Conservation (phyloP, 2,888 invertebrate species). For the Philereme vetulata region DNA sequence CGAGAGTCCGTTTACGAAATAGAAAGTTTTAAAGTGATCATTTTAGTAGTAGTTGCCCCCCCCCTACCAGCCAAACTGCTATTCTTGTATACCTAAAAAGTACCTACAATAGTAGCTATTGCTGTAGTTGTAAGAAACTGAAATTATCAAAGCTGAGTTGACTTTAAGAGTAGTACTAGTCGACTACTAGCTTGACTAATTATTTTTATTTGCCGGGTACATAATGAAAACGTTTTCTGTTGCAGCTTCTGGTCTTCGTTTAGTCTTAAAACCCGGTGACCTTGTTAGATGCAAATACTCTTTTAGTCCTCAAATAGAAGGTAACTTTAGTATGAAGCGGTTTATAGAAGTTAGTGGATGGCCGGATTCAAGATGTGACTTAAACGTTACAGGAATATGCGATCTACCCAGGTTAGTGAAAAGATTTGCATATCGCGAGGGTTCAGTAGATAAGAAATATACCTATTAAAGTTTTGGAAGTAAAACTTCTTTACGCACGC, state of each 20-base stretch:
- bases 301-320: constrained; percentile 70
- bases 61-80: too few species aligned
- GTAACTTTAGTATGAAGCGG: constrained; percentile 65
- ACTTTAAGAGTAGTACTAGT: too few species aligned
- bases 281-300: constrained; percentile 74
- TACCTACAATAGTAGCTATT: too few species aligned
- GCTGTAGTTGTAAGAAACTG: too few species aligned
- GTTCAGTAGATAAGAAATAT: not conserved
- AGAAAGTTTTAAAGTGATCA: too few species aligned
- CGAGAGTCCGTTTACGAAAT: too few species aligned
- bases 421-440: not conserved
- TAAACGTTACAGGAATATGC: constrained; percentile 67
- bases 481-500: too few species aligned
- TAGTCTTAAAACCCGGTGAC: constrained; percentile 70
- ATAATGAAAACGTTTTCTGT: constrained; percentile 15
- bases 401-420: constrained; percentile 68
- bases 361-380: constrained; percentile 70
- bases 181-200: too few species aligned
- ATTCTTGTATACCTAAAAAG: too few species aligned
- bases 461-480: too few species aligned
- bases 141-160: too few species aligned
- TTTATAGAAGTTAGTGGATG: constrained; percentile 75
- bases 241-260: constrained; percentile 54
- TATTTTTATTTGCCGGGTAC: not conserved
- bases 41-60: too few species aligned